These are phyloP conservation scores for Pinctada fucata DNA, from an alignment of 2,888 invertebrate genomes.

Conservation along the genomic window DNA sequence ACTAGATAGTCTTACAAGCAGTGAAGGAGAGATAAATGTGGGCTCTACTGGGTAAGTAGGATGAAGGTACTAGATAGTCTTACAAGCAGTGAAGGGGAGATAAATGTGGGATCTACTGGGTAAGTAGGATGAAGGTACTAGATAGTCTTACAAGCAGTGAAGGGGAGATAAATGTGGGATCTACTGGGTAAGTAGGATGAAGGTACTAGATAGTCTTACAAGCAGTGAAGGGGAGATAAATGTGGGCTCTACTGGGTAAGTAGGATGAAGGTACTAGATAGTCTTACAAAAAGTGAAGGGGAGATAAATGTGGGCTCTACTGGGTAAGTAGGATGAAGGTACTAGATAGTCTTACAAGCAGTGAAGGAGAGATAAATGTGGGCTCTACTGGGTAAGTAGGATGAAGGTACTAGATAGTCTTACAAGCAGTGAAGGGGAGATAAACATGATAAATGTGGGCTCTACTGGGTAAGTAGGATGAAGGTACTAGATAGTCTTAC, in stretches of 20 bases:
- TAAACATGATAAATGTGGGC: slow-evolving; percentile 13
- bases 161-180: slow-evolving; percentile 17
- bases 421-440: slow-evolving; percentile 20
- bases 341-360: too few relatives aligned
- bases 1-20: slow-evolving; percentile 5
- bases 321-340: not conserved
- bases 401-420: not conserved
- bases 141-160: slow-evolving; percentile 14
- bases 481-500: too few relatives aligned
- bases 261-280: slow-evolving; percentile 1
- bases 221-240: not conserved
- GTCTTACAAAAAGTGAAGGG: slow-evolving; percentile 9
- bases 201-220: too few relatives aligned
- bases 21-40: slow-evolving; percentile 19
- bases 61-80: too few relatives aligned
- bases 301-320: slow-evolving; percentile 13
- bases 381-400: too few relatives aligned
- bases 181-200: not conserved
- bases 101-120: too few relatives aligned
- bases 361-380: too few relatives aligned
- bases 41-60: not conserved
- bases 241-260: slow-evolving; percentile 3
- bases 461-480: not conserved
- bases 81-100: too few relatives aligned
- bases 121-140: not conserved